Evolutionary conservation across 2,888 invertebrate genomes (phyloP).

Genomic region (Patella caerulea): DNA sequence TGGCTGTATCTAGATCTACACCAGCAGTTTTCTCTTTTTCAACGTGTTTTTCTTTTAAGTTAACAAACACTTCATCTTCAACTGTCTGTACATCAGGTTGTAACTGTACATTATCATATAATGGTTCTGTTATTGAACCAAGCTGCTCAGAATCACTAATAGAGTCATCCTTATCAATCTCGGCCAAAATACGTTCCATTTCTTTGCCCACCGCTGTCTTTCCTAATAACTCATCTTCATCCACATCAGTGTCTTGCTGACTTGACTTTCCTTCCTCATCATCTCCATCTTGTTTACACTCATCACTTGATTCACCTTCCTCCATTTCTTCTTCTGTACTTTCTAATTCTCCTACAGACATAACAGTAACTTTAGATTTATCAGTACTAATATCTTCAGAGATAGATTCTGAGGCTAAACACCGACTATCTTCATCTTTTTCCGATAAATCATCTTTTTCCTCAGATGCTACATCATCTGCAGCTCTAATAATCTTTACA

Average conservation of each 20-base stretch:
- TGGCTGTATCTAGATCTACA: not conserved
- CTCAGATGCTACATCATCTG: slow-evolving; percentile 35
- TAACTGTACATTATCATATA: slow-evolving; percentile 24
- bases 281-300: slow-evolving; percentile 18
- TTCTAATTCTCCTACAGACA: not conserved
- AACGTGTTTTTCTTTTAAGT: slow-evolving; percentile 18
- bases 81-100: slow-evolving; percentile 19
- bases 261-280: slow-evolving; percentile 38
- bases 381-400: slow-evolving; percentile 15
- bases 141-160: slow-evolving; percentile 29
- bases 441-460: slow-evolving; percentile 90
- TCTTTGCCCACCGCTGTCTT: slow-evolving; percentile 54
- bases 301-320: slow-evolving; percentile 15
- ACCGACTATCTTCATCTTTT: slow-evolving; percentile 11
- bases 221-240: slow-evolving; percentile 44
- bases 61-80: slow-evolving; percentile 47
- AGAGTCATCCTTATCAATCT: slow-evolving; percentile 52
- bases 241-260: slow-evolving; percentile 22
- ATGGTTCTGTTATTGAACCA: slow-evolving; percentile 37
- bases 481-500: slow-evolving; percentile 20
- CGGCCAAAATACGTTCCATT: slow-evolving; percentile 57
- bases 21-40: not conserved
- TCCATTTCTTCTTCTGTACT: slow-evolving; percentile 29
- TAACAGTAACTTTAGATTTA: slow-evolving; percentile 8
- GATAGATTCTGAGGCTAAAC: not conserved